Evolutionary conservation across 2,888 invertebrate species (phyloP).

Genomic region (Cinara cedri): DNA sequence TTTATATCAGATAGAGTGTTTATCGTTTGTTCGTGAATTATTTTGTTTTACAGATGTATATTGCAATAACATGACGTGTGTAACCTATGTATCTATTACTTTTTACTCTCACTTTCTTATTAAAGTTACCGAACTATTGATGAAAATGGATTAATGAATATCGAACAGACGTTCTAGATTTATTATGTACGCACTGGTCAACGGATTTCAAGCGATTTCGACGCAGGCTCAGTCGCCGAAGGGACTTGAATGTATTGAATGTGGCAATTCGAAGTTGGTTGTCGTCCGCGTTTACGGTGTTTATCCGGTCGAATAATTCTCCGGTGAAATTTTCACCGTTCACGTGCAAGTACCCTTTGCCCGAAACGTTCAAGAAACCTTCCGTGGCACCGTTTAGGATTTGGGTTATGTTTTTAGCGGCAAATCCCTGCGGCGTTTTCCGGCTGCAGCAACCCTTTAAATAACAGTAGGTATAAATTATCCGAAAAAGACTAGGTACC

Average conservation of each 20-base stretch:
- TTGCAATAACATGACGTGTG: no score
- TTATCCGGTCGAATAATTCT: constrained; percentile 3
- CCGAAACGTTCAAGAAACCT: constrained; percentile 29
- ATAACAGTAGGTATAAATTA: no score
- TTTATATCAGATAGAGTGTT: no score
- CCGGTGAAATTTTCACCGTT: constrained; percentile 17
- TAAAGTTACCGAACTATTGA: not conserved
- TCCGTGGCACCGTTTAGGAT: not conserved
- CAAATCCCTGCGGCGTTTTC: not conserved
- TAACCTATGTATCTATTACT: no score
- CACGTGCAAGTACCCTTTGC: constrained; percentile 13
- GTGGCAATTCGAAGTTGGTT: constrained; percentile 8
- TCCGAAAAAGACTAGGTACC: no score
- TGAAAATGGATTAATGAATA: no score
- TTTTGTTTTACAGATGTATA: no score
- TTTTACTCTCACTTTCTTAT: not conserved
- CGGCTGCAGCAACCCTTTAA: no score
- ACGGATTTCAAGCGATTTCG: constrained; percentile 19
- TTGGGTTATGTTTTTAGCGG: not conserved
- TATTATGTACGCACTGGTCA: not conserved
- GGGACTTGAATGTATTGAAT: constrained; percentile 23
- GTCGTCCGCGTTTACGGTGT: constrained; percentile 5
- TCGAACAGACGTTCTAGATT: no score
- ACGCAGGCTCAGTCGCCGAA: constrained; percentile 20
- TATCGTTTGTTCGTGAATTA: no score